phyloP scores from a whole-genome alignment of 2,113 vertebrate species.

The Aphyosemion australe region DNA sequence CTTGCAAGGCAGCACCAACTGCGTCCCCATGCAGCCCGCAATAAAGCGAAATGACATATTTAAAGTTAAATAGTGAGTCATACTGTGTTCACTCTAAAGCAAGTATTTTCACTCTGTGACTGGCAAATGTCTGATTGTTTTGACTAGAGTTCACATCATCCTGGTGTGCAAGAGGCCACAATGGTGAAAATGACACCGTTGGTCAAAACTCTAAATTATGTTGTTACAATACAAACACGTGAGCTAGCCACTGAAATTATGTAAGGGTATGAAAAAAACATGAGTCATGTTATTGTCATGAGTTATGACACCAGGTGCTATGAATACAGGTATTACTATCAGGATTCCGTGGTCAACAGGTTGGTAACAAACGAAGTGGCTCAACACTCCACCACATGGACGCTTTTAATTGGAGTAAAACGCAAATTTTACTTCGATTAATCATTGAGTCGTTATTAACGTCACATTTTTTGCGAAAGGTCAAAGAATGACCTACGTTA shows the following conservation, averaged over 20 bases:
- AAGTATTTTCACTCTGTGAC: neutral
- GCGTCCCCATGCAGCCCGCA: too few relatives aligned
- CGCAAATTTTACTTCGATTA: neutral
- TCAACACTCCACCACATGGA: neutral
- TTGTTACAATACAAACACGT: neutral
- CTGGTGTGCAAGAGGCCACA: neutral
- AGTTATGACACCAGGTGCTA: too few relatives aligned
- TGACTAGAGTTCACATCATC: neutral
- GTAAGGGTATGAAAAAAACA: too few relatives aligned
- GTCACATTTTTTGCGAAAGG: neutral
- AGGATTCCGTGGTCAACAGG: neutral
- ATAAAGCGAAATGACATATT: too few relatives aligned
- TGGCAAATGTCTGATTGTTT: neutral
- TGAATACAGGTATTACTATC: neutral
- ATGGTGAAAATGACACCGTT: neutral
- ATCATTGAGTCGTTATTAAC: neutral
- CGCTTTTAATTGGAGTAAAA: neutral
- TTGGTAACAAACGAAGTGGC: neutral
- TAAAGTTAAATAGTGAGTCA: too few relatives aligned
- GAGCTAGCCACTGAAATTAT: too few relatives aligned
- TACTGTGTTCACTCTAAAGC: neutral
- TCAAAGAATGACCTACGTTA: neutral
- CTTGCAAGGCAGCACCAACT: too few relatives aligned
- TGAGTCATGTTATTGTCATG: too few relatives aligned
- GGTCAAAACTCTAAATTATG: neutral